These are phyloP conservation scores for Sorex araneus DNA, from an alignment of 2,113 vertebrate species.

Conservation along the genomic window DNA sequence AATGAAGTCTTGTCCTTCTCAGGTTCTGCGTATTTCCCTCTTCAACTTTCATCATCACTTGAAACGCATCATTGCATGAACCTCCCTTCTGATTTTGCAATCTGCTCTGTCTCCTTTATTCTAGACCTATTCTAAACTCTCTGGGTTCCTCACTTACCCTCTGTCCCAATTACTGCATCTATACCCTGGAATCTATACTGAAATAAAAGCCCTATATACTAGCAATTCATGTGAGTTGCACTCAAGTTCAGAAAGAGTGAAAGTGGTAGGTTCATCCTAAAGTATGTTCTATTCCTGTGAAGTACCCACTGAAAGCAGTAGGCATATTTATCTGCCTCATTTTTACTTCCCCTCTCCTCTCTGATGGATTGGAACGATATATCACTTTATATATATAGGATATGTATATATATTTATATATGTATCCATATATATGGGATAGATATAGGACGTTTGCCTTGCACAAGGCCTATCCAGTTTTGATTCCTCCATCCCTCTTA, in stretches of 20 bases:
- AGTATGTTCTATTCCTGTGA: background rate
- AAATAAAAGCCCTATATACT: background rate
- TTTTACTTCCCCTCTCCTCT: background rate
- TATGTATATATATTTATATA: too few relatives aligned
- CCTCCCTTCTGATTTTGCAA: background rate
- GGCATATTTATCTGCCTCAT: background rate
- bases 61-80: background rate
- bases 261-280: background rate
- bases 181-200: background rate
- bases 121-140: background rate
- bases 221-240: background rate
- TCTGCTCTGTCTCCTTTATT: background rate
- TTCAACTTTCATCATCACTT: background rate
- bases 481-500: too few relatives aligned
- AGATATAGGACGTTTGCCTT: too few relatives aligned
- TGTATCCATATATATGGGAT: too few relatives aligned
- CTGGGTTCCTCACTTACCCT: background rate
- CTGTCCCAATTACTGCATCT: background rate
- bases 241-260: background rate
- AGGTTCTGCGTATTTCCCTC: accelerated
- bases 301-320: background rate
- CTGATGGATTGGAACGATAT: too few relatives aligned
- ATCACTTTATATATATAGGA: too few relatives aligned
- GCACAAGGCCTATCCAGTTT: too few relatives aligned
- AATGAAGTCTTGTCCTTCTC: too few relatives aligned